These are phyloP conservation scores for Bryconaethiops microstoma DNA, from an alignment of 2,797 vertebrate species.

Conservation along the genomic window DNA sequence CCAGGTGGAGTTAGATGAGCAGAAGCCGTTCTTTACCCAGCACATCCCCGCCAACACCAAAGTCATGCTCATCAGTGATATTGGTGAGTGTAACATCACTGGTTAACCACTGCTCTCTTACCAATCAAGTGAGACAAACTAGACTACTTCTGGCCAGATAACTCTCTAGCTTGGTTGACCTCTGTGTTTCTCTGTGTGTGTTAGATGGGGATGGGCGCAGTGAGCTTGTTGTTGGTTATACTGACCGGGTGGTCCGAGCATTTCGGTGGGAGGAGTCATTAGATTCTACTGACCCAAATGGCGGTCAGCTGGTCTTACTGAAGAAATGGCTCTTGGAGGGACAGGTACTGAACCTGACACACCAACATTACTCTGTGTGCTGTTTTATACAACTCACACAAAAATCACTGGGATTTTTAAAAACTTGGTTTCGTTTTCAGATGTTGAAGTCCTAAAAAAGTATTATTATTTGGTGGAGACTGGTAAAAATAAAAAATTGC, in stretches of 20 bases:
- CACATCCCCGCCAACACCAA: constrained; percentile 98
- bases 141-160: fast-evolving
- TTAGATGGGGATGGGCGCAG: constrained; percentile 91
- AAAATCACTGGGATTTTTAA: too few relatives aligned
- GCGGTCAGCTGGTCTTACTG: constrained; percentile 89
- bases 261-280: constrained; percentile 93
- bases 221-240: constrained; percentile 95
- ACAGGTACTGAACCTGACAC: constrained; percentile 79
- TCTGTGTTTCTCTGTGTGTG: not conserved
- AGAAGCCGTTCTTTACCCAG: constrained; percentile 89
- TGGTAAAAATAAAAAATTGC: too few relatives aligned
- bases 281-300: constrained; percentile 78
- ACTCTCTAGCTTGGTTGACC: not conserved
- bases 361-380: not conserved
- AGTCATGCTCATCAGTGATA: constrained; percentile 95
- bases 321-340: constrained; percentile 98
- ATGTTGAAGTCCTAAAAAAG: too few relatives aligned
- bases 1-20: constrained; percentile 88
- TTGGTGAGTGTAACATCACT: constrained; percentile 73
- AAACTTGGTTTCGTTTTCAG: too few relatives aligned
- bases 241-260: constrained; percentile 94
- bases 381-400: not conserved
- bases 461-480: too few relatives aligned
- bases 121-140: not conserved
- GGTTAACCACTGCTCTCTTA: not conserved